phyloP scores from a whole-genome alignment of 2,797 vertebrate genomes.

The Eremophila alpestris region DNA sequence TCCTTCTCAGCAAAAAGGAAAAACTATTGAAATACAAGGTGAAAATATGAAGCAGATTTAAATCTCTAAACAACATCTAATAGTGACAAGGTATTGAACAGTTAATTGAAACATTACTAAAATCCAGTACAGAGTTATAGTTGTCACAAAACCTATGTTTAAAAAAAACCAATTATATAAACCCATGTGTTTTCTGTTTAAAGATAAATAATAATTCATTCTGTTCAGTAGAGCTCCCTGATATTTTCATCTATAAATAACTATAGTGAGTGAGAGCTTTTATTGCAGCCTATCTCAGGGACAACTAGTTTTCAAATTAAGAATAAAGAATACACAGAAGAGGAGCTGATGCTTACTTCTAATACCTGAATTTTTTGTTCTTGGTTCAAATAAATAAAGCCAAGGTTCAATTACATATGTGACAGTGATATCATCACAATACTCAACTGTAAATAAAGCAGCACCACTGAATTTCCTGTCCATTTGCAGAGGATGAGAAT shows the following conservation, averaged over 20 bases:
- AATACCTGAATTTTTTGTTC: not conserved
- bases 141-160: not conserved
- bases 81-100: not conserved
- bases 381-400: not conserved
- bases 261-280: not conserved
- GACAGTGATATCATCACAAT: not conserved
- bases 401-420: not conserved
- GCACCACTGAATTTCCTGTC: not conserved
- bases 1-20: not conserved
- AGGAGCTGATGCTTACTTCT: not conserved
- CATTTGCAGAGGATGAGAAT: not conserved
- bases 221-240: not conserved
- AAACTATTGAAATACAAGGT: not conserved
- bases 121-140: not conserved
- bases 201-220: not conserved
- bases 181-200: not conserved
- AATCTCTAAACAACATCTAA: not conserved
- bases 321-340: not conserved
- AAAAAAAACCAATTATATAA: not conserved
- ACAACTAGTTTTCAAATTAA: not conserved
- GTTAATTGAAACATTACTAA: not conserved
- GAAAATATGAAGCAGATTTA: not conserved
- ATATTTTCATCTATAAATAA: not conserved
- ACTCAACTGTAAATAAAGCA: not conserved
- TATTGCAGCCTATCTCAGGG: not conserved